Evolutionary conservation across 2,888 invertebrate genomes (phyloP).

Genomic region (Aspidiotus destructor): DNA sequence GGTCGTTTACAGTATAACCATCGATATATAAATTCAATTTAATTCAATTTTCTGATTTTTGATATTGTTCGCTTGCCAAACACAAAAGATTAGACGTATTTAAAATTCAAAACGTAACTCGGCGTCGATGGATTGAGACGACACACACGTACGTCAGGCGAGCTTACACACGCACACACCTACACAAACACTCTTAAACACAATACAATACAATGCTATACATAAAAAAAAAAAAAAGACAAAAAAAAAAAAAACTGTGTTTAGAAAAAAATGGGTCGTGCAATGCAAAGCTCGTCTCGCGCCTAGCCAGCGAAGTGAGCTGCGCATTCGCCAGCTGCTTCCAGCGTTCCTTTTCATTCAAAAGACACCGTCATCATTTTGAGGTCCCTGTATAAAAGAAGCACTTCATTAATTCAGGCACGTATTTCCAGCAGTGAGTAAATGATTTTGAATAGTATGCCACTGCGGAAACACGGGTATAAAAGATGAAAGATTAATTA

Average conservation of each 20-base stretch:
- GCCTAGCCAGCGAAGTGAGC: neutral
- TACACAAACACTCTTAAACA: too few relatives aligned
- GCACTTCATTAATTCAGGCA: constrained; percentile 26
- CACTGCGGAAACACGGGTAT: neutral
- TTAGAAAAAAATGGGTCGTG: neutral
- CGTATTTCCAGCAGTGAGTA: constrained; percentile 24
- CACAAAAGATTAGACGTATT: constrained; percentile 20
- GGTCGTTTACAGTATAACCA: too few relatives aligned
- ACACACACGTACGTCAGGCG: neutral
- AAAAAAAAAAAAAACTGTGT: neutral
- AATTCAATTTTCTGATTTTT: constrained; percentile 1
- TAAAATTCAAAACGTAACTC: constrained; percentile 25
- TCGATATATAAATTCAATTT: neutral
- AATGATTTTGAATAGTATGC: constrained; percentile 29
- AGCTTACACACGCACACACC: too few relatives aligned
- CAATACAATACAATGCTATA: too few relatives aligned
- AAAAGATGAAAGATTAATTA: constrained; percentile 1
- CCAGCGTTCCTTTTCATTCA: constrained; percentile 9
- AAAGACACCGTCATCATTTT: constrained; percentile 25
- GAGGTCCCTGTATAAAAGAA: constrained; percentile 24
- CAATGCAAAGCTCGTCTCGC: neutral
- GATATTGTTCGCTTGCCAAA: constrained; percentile 14
- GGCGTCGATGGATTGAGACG: constrained; percentile 6
- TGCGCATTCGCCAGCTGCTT: neutral
- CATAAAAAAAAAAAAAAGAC: neutral